Percentiles rank a stretch among this genome's conserved stretches.
Conservation (phyloP, 1,140 invertebrate genomes). For the Grapholita molesta region DNA sequence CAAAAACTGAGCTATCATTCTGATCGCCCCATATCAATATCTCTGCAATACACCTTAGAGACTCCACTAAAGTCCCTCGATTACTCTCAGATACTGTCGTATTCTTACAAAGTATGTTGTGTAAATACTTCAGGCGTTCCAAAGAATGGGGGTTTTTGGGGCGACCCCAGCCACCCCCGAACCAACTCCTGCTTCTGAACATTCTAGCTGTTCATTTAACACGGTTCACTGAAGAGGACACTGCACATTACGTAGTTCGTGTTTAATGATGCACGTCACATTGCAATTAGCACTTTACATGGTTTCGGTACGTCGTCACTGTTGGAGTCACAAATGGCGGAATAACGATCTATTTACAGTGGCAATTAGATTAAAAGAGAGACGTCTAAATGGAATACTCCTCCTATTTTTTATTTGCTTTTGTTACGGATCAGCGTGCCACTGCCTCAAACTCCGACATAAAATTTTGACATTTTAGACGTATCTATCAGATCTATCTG, state of each 20-base stretch:
- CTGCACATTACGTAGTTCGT: slow-evolving; percentile 36
- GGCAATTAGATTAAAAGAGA: background rate
- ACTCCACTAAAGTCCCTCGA: slow-evolving; percentile 96
- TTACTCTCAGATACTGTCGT: slow-evolving; percentile 98
- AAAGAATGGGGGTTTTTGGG: slow-evolving; percentile 97
- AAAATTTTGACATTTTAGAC: slow-evolving; percentile 3
- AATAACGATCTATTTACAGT: background rate
- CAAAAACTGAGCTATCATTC: slow-evolving; percentile 99
- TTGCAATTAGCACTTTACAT: slow-evolving; percentile 29
- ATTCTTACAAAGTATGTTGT: slow-evolving; percentile 97
- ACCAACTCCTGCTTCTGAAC: slow-evolving; percentile 93
- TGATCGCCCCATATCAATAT: slow-evolving; percentile 99
- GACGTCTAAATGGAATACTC: background rate
- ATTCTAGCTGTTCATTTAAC: slow-evolving; percentile 67
- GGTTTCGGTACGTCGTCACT: slow-evolving; percentile 7
- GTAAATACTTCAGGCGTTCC: slow-evolving; percentile 97
- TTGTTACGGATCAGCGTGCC: background rate
- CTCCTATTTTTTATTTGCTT: background rate
- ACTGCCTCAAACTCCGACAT: background rate
- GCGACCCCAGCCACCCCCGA: slow-evolving; percentile 91
- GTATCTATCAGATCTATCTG: too few relatives aligned
- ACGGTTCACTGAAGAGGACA: slow-evolving; percentile 35
- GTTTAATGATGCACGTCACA: slow-evolving; percentile 38
- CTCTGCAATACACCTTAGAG: slow-evolving; percentile 97
- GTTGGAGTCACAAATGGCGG: background rate